A percentile compares a stretch with the other conserved stretches of the same genome.
Evolutionary conservation across 2,113 vertebrate genomes (phyloP).

Genomic region (Pipra filicauda): DNA sequence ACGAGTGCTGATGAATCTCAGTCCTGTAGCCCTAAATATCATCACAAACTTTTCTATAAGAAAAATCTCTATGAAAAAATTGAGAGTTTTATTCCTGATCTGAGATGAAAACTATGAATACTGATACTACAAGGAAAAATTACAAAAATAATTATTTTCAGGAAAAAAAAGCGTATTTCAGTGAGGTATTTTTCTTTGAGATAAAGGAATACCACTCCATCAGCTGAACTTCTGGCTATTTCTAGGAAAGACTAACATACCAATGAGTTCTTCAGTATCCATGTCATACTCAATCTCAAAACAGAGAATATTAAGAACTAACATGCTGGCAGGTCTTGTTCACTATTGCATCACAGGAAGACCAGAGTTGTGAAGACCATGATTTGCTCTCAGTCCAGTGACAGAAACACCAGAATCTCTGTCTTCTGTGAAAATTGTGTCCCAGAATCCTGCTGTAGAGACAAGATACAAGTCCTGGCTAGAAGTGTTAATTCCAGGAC

Average conservation of each 20-base stretch:
- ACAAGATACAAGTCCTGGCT: neutral
- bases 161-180: rapidly evolving
- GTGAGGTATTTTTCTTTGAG: neutral
- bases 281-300: neutral
- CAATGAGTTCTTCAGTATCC: neutral
- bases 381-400: neutral
- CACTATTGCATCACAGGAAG: neutral
- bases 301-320: neutral
- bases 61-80: neutral
- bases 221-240: neutral
- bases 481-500: neutral
- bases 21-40: neutral
- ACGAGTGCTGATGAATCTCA: neutral
- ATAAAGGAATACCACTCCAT: neutral
- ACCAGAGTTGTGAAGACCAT: neutral
- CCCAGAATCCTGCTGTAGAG: neutral
- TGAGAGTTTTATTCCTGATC: rapidly evolving
- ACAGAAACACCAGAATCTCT: neutral
- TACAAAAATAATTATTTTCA: neutral
- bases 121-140: neutral
- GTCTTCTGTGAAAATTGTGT: neutral
- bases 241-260: neutral
- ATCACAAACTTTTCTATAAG: neutral
- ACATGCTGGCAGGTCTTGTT: neutral
- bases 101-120: neutral